Percentiles rank a stretch among this genome's conserved stretches.
These are phyloP conservation scores for Hycleus phaleratus DNA, from an alignment of 1,140 invertebrate genomes.

Conservation along the genomic window DNA sequence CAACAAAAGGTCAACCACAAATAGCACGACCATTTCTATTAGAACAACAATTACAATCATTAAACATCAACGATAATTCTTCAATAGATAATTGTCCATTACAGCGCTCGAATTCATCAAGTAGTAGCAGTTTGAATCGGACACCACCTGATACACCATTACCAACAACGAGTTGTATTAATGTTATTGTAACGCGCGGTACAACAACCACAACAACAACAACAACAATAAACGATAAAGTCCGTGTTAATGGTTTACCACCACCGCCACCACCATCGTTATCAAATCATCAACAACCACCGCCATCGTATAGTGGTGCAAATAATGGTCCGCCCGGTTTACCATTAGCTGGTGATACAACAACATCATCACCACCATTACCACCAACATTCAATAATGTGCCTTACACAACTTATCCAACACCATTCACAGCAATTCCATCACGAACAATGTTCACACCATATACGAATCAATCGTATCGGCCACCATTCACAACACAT, in stretches of 20 bases:
- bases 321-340: slow-evolving; percentile 30
- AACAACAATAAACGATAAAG: slow-evolving; percentile 38
- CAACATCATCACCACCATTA: slow-evolving; percentile 41
- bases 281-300: slow-evolving; percentile 35
- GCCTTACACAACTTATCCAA: slow-evolving; percentile 41
- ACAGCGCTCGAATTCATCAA: slow-evolving; percentile 52
- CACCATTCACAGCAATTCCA: slow-evolving; percentile 38
- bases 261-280: slow-evolving; percentile 34
- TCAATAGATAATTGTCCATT: slow-evolving; percentile 29
- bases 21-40: slow-evolving; percentile 38
- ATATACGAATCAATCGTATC: slow-evolving; percentile 18
- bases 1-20: slow-evolving; percentile 1
- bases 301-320: slow-evolving; percentile 12
- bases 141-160: slow-evolving; percentile 52
- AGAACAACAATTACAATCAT: slow-evolving; percentile 40
- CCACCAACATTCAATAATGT: slow-evolving; percentile 36
- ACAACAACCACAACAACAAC: slow-evolving; percentile 18
- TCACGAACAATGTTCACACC: slow-evolving; percentile 28
- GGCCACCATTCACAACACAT: slow-evolving; percentile 28
- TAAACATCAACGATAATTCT: slow-evolving; percentile 39
- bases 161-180: slow-evolving; percentile 26
- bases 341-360: slow-evolving; percentile 43
- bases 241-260: slow-evolving; percentile 42
- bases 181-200: slow-evolving; percentile 33
- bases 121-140: slow-evolving; percentile 49